phyloP scores from a whole-genome alignment of 2,113 vertebrate species.

The Peromyscus maniculatus region DNA sequence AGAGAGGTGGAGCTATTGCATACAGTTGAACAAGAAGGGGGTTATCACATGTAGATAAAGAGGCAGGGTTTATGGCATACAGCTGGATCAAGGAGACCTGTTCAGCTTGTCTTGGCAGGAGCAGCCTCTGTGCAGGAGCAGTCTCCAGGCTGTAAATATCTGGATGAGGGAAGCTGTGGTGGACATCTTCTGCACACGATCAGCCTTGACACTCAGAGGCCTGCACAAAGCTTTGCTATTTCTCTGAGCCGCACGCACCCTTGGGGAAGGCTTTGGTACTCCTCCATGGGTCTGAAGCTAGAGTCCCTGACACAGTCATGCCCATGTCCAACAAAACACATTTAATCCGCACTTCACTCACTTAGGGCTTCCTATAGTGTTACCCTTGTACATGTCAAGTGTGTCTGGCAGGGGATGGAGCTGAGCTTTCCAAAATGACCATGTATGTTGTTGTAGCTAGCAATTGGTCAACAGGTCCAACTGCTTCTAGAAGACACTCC shows the following conservation, averaged over 20 bases:
- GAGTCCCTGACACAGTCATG: background rate
- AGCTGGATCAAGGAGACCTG: background rate
- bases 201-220: background rate
- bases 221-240: background rate
- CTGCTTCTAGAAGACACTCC: constrained; percentile 35
- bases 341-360: background rate
- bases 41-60: background rate
- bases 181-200: background rate
- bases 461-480: constrained; percentile 54
- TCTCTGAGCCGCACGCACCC: background rate
- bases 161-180: background rate
- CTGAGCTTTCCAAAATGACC: constrained; percentile 25
- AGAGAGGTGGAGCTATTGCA: too few species aligned
- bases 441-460: constrained; percentile 19
- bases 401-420: background rate
- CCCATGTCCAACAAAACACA: background rate
- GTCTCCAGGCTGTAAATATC: background rate
- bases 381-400: background rate
- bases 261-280: background rate
- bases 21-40: background rate
- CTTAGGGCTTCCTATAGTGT: background rate
- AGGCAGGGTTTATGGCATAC: background rate
- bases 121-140: background rate
- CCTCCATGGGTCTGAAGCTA: background rate
- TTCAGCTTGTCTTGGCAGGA: background rate